Conservation (phyloP, 2,797 vertebrate genomes). For the Pelobates cultripes region DNA sequence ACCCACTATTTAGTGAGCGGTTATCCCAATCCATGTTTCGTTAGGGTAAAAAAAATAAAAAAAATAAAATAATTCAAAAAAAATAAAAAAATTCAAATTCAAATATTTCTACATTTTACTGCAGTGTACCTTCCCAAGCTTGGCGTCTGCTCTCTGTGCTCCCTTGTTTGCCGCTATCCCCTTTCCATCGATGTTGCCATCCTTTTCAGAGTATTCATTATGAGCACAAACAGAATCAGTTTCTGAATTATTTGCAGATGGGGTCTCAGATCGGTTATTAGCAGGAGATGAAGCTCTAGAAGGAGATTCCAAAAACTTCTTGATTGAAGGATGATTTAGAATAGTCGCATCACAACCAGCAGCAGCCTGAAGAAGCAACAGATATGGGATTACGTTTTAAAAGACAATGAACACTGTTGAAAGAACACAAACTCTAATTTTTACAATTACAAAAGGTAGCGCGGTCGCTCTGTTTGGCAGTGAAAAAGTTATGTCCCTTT, state of each 20-base stretch:
- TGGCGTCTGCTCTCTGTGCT: slow-evolving; percentile 82
- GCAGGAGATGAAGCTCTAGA: slow-evolving; percentile 94
- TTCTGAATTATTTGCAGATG: slow-evolving; percentile 90
- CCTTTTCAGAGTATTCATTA: slow-evolving; percentile 82
- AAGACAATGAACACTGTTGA: background rate
- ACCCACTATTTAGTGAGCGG: too few species aligned
- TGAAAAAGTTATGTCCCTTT: too few species aligned
- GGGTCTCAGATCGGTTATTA: slow-evolving; percentile 93
- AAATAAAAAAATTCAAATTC: too few species aligned
- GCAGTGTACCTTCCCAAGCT: slow-evolving; percentile 77
- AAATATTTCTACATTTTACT: background rate
- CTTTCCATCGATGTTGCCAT: slow-evolving; percentile 79
- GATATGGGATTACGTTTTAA: background rate
- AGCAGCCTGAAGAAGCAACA: slow-evolving; percentile 71
- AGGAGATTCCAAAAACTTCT: slow-evolving; percentile 92
- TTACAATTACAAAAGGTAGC: too few species aligned
- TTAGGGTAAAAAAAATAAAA: too few species aligned
- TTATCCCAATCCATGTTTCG: too few species aligned
- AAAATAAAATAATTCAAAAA: too few species aligned
- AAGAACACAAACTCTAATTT: background rate
- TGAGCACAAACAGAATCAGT: slow-evolving; percentile 90
- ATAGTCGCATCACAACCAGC: slow-evolving; percentile 83
- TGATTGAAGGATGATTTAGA: slow-evolving; percentile 95
- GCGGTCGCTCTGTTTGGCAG: too few species aligned
- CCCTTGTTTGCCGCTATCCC: slow-evolving; percentile 61